Conservation (phyloP, 2,113 vertebrate genomes). For the Melanotaenia duboulayi region DNA sequence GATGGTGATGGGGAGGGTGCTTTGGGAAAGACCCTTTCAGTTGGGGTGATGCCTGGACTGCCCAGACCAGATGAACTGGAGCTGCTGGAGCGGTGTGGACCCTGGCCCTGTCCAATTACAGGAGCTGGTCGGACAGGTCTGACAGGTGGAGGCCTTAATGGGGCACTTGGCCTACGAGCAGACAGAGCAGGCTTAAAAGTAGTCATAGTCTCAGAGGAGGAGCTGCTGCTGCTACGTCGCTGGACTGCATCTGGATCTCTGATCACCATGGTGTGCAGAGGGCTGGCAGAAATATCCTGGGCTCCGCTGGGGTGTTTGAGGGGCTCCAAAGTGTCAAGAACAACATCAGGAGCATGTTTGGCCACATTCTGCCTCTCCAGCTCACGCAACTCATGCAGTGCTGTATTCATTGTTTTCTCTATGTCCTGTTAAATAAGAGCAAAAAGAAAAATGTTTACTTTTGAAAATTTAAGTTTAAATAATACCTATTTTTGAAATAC, state of each 20-base stretch:
- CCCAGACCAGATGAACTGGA: slow-evolving; percentile 94
- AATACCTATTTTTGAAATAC: not conserved
- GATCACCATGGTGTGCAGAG: slow-evolving; percentile 97
- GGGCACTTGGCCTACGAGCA: slow-evolving; percentile 88
- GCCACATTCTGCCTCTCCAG: slow-evolving; percentile 96
- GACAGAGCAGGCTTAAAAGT: slow-evolving; percentile 95
- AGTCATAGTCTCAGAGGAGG: slow-evolving; percentile 94
- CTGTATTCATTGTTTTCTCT: slow-evolving; percentile 98
- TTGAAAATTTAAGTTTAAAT: not conserved
- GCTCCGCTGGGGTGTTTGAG: slow-evolving; percentile 87
- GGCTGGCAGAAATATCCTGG: slow-evolving; percentile 88
- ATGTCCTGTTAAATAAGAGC: slow-evolving; percentile 87
- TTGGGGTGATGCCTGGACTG: slow-evolving; percentile 94
- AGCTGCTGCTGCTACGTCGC: slow-evolving; percentile 92
- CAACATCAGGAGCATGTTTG: slow-evolving; percentile 96
- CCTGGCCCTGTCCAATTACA: slow-evolving; percentile 80
- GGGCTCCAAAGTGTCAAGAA: slow-evolving; percentile 97
- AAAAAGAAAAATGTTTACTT: not conserved
- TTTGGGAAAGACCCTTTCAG: slow-evolving; percentile 93
- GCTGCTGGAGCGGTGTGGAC: slow-evolving; percentile 92
- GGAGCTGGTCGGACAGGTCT: slow-evolving; percentile 88
- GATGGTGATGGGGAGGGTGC: slow-evolving; percentile 79
- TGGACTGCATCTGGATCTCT: slow-evolving; percentile 94
- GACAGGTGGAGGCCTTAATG: slow-evolving; percentile 91
- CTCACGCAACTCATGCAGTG: slow-evolving; percentile 94